A percentile compares a stretch with the other conserved stretches of the same genome.
Conservation (phyloP, 2,797 vertebrate species). For the Orestias chungarensis region DNA sequence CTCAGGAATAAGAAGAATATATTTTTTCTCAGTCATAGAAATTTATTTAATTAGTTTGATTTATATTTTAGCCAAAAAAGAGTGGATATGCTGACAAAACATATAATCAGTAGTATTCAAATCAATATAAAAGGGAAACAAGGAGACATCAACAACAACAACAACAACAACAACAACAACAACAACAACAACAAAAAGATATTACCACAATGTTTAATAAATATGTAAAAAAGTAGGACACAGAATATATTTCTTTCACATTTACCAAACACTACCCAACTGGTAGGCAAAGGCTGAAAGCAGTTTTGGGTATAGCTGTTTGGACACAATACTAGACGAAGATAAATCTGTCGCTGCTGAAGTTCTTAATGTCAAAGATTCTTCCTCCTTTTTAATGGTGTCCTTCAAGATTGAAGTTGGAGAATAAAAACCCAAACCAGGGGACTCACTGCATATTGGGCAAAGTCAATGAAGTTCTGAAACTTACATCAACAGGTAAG, state of each 20-base stretch:
- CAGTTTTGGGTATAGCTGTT: too few species aligned
- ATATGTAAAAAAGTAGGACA: background rate
- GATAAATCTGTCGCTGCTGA: background rate
- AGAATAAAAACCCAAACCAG: background rate
- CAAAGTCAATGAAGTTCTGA: background rate
- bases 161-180: background rate
- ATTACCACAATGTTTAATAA: background rate
- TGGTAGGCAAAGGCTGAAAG: background rate
- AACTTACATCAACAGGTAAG: too few species aligned
- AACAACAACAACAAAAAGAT: background rate
- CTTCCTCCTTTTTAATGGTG: background rate
- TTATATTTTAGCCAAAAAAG: slow-evolving; percentile 1
- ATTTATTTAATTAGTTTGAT: slow-evolving; percentile 13
- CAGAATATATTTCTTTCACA: background rate
- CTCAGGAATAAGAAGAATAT: background rate
- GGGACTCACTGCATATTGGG: background rate
- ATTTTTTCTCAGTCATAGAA: background rate
- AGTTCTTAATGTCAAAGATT: background rate
- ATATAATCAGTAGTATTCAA: background rate
- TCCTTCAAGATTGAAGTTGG: background rate
- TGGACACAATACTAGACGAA: background rate
- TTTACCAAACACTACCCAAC: background rate
- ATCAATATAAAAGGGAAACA: background rate
- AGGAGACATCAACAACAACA: background rate
- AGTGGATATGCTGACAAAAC: slow-evolving; percentile 19